phyloP scores from a whole-genome alignment of 2,113 vertebrate genomes.

The Lasiurus cinereus region DNA sequence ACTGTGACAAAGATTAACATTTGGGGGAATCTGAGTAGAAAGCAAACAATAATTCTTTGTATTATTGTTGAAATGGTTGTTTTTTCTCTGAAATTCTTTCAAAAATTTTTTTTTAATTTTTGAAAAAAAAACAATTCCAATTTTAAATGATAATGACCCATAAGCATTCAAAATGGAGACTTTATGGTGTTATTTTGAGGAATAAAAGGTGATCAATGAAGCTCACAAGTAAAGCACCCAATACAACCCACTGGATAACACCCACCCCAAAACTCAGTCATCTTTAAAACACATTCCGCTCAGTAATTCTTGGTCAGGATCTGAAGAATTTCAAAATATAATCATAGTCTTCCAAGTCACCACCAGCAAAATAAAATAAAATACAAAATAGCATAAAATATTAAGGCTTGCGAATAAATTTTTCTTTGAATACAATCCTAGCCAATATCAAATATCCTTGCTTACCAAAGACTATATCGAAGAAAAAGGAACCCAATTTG shows the following conservation, averaged over 20 bases:
- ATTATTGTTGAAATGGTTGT: neutral
- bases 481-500: neutral
- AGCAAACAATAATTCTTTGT: neutral
- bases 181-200: neutral
- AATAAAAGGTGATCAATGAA: neutral
- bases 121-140: neutral
- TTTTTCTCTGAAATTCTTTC: constrained; percentile 30
- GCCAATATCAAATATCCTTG: neutral
- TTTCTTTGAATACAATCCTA: neutral
- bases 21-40: neutral
- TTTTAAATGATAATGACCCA: neutral
- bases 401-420: neutral
- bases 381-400: neutral
- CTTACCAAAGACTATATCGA: neutral
- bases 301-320: neutral
- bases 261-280: neutral
- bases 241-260: neutral
- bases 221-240: neutral
- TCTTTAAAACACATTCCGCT: neutral
- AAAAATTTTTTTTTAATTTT: neutral
- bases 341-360: neutral
- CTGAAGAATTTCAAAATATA: neutral
- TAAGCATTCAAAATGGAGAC: neutral
- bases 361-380: constrained; percentile 11
- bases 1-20: neutral